phyloP scores from a whole-genome alignment of 1,140 invertebrate species.

The Artemia franciscana region DNA sequence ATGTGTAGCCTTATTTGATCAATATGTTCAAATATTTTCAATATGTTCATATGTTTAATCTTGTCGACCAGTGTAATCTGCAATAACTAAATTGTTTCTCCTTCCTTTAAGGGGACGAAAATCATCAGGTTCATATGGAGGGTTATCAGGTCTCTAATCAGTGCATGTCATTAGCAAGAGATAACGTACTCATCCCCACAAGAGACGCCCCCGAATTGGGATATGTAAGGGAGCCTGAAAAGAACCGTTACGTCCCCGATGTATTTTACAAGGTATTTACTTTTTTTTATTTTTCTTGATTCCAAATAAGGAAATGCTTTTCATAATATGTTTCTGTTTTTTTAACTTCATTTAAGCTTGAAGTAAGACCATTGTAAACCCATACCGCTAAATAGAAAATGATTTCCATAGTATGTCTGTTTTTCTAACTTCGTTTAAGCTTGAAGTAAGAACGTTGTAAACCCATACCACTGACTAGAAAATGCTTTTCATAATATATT shows the following conservation, averaged over 20 bases:
- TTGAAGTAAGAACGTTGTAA: too few relatives aligned
- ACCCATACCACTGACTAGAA: too few relatives aligned
- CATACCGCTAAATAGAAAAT: too few relatives aligned
- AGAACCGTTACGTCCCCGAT: conserved; percentile 93
- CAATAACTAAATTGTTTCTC: conserved; percentile 8
- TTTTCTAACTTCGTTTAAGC: too few relatives aligned
- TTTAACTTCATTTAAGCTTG: too few relatives aligned
- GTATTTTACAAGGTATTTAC: conserved; percentile 86
- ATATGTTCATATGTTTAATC: not conserved
- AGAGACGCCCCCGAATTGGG: conserved; percentile 89
- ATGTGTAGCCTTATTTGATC: too few relatives aligned
- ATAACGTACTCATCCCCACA: conserved; percentile 83
- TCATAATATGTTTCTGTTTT: too few relatives aligned
- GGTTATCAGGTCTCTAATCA: conserved; percentile 98
- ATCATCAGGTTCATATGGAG: conserved; percentile 89
- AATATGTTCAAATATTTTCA: not conserved
- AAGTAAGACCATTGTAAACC: too few relatives aligned
- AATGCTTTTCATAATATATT: too few relatives aligned
- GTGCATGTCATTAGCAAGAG: conserved; percentile 84
- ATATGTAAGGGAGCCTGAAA: conserved; percentile 75
- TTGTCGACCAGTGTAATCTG: conserved; percentile 5
- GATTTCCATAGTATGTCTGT: too few relatives aligned
- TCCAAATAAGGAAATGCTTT: too few relatives aligned
- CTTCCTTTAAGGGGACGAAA: conserved; percentile 43
- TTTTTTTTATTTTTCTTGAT: too few relatives aligned